phyloP scores from a whole-genome alignment of 2,797 vertebrate genomes.

The Siniperca undulata region DNA sequence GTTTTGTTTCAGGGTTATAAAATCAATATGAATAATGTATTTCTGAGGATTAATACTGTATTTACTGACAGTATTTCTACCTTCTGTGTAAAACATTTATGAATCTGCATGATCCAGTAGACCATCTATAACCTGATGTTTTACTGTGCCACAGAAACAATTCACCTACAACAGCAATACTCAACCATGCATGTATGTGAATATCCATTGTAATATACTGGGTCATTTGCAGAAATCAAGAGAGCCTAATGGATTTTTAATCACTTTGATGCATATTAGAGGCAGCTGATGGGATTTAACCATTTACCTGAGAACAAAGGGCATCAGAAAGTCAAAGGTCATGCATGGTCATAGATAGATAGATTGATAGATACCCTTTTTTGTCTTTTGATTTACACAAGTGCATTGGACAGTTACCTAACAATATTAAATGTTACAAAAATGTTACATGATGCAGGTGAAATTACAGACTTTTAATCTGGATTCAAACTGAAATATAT shows the following conservation, averaged over 20 bases:
- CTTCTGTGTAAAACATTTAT: too few species aligned
- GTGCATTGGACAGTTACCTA: too few species aligned
- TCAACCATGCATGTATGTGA: slow-evolving; percentile 1
- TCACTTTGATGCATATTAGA: slow-evolving; percentile 15
- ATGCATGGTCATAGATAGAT: slow-evolving; percentile 23
- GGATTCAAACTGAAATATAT: neutral
- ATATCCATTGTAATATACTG: neutral
- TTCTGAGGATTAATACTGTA: neutral
- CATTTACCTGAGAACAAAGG: slow-evolving; percentile 28
- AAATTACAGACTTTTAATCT: neutral
- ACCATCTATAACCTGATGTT: neutral
- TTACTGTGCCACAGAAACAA: neutral
- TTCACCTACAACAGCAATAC: neutral
- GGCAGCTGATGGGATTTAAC: slow-evolving; percentile 18
- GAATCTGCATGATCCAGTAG: too few species aligned
- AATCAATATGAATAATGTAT: neutral
- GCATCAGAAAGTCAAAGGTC: slow-evolving; percentile 28
- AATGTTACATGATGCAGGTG: neutral
- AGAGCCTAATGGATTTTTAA: slow-evolving; percentile 12
- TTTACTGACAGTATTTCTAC: neutral
- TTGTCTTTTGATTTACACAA: too few species aligned
- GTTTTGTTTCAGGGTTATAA: neutral
- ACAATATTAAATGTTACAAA: too few species aligned
- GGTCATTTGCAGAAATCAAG: slow-evolving; percentile 1
- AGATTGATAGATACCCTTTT: neutral